Base-by-base conservation (phyloP, 2,113 vertebrate species). In the Pao palembangensis region DNA sequence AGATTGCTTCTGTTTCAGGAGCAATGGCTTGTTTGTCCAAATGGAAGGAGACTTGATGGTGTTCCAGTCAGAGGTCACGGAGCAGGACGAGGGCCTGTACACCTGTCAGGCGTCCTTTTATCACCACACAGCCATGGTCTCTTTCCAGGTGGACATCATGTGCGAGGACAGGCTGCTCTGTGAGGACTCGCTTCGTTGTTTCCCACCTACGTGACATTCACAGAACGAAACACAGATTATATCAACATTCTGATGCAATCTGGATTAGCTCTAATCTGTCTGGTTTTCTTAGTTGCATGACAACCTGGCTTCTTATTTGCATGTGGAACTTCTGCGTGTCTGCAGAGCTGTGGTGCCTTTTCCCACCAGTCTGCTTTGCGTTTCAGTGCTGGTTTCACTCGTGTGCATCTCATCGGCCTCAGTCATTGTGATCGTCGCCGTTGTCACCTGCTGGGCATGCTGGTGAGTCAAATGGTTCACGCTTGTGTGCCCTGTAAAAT, bases 101-200 rank as follows among this genome's bases (percentile, higher is more conserved):
- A 84, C 56, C 62, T 91, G 89, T 73, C 20, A 1, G 11, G 79
- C 86, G 2, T 85, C 81, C 16, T 89, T 89, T 78, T 83, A 85
- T 53, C 86, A 91, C 76, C 89, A 88, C 76, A 51, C 2, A 16
- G 85, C 88, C 20, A 28, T 59, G 0, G 69, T 88, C 56, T 67
- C 11, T 41, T 55, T 91, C 50, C 81, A 76, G 13, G 86, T 91
- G 64, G 89, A 91, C 46, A 54, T 90, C 28, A 72, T 4, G 5
- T 70, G 50, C 8, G 18, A 70, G 25, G 57, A 69, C 0, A 52
- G 50, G 6, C 58, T 65, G 42, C 49, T 69, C 6, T 44, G 88
- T 91, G 49, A 86, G 88, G 71, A 19, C 2, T 41, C 16, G 10
- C 47, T 2, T 14, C 7, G 20, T 47, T 47, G 0, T 23, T 51